Conservation (phyloP, 2,797 vertebrate genomes). For the Acrocephalus scirpaceus region DNA sequence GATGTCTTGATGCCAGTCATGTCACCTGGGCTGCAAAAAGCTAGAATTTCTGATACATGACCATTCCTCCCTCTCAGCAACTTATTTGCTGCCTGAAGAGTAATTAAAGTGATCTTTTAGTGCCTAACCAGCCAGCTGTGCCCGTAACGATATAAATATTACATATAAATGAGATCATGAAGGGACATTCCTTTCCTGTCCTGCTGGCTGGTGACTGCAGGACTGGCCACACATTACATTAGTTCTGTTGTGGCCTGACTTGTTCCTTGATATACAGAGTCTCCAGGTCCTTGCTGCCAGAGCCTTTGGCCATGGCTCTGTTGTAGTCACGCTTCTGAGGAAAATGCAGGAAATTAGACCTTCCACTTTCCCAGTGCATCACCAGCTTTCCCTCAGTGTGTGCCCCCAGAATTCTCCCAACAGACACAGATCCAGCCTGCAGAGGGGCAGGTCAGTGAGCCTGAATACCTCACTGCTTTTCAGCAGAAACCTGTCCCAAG, state of each 20-base stretch:
- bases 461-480: not conserved
- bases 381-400: fast-evolving
- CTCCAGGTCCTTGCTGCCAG: not conserved
- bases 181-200: not conserved
- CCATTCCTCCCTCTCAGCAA: not conserved
- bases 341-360: not conserved
- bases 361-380: not conserved
- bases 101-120: not conserved
- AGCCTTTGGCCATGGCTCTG: not conserved
- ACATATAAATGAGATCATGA: not conserved
- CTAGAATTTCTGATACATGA: not conserved
- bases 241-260: not conserved
- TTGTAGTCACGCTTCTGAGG: not conserved
- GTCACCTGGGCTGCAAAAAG: not conserved
- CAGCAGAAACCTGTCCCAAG: not conserved
- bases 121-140: not conserved
- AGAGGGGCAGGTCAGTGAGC: not conserved
- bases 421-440: not conserved
- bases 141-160: not conserved
- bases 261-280: not conserved
- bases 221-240: not conserved
- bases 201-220: not conserved
- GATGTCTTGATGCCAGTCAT: not conserved
- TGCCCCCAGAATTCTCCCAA: not conserved
- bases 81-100: not conserved